Base-by-base conservation (phyloP, 2,888 invertebrate genomes). In the Xanthia togata region DNA sequence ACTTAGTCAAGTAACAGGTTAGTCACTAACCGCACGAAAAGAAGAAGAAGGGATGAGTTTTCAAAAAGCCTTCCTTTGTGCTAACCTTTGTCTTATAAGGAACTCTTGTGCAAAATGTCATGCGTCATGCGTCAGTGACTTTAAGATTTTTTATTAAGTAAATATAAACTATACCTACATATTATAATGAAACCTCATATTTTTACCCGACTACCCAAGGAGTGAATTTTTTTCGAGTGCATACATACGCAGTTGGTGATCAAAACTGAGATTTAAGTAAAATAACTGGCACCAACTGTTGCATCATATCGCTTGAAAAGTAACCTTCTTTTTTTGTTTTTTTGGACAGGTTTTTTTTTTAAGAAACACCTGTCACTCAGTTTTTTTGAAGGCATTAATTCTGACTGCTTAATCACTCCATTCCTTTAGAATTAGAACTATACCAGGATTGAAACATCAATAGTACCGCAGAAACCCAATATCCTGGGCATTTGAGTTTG, bases 401-500 rank as follows among this genome's bases (percentile, higher is more conserved):
- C 6, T 0, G 4, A 41, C 38, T 72, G 6, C 4, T 6, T 17
- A 23, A 53, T 50, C n/a, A 26, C 44, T n/a, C 31, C 8, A 31
- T n/a, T 53, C 3, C 31, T 1, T n/a, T n/a, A n/a, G 0, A 8
- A 12, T 53, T 23, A 17, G n/a, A 35, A 68, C 35, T n/a, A n/a
- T 17, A 53, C 17, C 23, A 50, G 9, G 4, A 9, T 35, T 67
- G 14, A 35, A 35, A 9, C 23, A 41, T 11, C 23, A 55, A 47
- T 26, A n/a, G 4, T 5, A 69, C 1, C 23, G 44, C 11, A 41
- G 38, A 55, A 67, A 41, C 59, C 2, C 64, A 65, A 57, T 55
- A 60, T 38, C 38, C 73, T 77, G 57, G 31, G 26, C 26, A 26
- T 41, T 68, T 26, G 50, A 50, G 26, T 57, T 44, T 35, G 69